Evolutionary conservation across 2,113 vertebrate species (phyloP), one percentile per base, ranked within the genome.

Genomic region (Tychaedon coryphoeus): DNA sequence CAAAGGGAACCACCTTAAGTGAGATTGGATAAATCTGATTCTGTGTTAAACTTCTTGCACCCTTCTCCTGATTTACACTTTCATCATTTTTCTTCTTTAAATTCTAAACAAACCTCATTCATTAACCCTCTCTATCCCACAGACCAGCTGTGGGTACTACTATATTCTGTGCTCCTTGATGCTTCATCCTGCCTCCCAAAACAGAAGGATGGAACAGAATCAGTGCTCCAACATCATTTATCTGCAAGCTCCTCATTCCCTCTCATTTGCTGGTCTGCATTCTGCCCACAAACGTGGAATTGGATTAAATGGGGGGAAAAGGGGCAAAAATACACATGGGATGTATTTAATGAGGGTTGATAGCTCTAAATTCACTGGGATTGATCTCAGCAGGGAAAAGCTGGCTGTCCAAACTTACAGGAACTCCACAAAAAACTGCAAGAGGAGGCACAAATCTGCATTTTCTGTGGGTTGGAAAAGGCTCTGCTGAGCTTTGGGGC

Each of bases 261-360:
- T 91, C 53, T 56, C 66, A 12, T 56, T 75, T 60, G 62, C 62
- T 92, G 51, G 45, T 94, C 92, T 96, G 58, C 67, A 79, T 94
- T 89, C 64, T 26, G 20, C 38, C 58, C 56, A 89, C 67, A 82
- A 36, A 86, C 74, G 77, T 34, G 58, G 88, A 88, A 87, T 67
- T 19, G 33, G 77, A 94, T 96, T 83, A 80, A 95, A 81, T 13
- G 26, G 70, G 19, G 0, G 33, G 36, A 79, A 51, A 9, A 7
- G 12, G 62, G 7, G 5, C 71, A 65, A 67, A 86, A 72, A 69
- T 5, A 11, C 53, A 48, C 54, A 33, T 42, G 22, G 40, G 40
- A 74, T 53, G 56, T 96, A 91, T 97, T 97, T 94, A 91, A 94
- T 88, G 88, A 87, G 50, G 47, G 62, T 75, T 28, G 3, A 73